Conservation (phyloP, 2,797 vertebrate species). For the Buphagus erythrorhynchus region DNA sequence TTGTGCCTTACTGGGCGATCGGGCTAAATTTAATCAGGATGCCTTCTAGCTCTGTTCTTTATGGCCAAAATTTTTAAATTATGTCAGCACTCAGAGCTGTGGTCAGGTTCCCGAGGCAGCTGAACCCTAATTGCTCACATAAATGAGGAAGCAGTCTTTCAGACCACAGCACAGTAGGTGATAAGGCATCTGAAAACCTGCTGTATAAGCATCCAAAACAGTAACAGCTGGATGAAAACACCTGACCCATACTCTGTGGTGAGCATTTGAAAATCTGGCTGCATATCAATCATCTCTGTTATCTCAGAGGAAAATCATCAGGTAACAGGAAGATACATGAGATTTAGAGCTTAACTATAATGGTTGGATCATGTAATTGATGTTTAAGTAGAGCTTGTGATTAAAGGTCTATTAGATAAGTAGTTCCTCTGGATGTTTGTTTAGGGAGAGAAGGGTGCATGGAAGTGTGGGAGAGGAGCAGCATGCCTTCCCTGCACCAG, state of each 20-base stretch:
- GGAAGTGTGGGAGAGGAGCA: background rate
- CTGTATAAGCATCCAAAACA: background rate
- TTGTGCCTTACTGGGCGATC: background rate
- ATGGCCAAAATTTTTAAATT: background rate
- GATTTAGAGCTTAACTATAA: constrained; percentile 57
- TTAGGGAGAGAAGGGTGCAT: background rate
- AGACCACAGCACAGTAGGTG: background rate
- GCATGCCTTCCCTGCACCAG: background rate
- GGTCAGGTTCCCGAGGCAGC: background rate
- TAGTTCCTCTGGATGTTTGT: background rate
- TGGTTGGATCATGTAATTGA: constrained; percentile 37
- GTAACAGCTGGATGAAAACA: constrained; percentile 4
- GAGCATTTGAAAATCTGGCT: constrained; percentile 39
- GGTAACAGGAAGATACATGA: constrained; percentile 50
- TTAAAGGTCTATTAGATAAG: constrained; percentile 53
- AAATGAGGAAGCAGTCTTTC: background rate
- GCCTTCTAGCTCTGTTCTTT: background rate
- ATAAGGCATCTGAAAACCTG: background rate
- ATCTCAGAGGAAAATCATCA: constrained; percentile 51
- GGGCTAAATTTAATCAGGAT: background rate
- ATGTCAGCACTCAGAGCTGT: background rate
- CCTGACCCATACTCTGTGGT: background rate
- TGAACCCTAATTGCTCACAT: background rate
- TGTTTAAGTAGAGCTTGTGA: constrained; percentile 42
- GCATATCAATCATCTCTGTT: background rate